Percentiles rank a stretch among this genome's conserved stretches.
Conservation (phyloP, 2,113 vertebrate genomes). For the Malurus alboscapulatus region DNA sequence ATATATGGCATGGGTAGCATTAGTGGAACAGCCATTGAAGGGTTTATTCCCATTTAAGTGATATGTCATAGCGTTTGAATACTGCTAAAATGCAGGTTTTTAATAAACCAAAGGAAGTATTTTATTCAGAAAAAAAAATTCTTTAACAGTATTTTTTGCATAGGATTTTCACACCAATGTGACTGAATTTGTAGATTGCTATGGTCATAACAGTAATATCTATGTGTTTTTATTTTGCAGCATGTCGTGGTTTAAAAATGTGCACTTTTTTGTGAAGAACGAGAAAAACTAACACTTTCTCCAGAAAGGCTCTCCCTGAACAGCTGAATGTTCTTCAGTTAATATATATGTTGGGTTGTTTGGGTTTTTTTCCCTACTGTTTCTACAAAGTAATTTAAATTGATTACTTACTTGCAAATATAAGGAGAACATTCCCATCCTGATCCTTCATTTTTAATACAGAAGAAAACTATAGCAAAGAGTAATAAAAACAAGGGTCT, state of each 20-base stretch:
- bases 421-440: neutral
- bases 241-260: fast-evolving
- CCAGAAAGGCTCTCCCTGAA: neutral
- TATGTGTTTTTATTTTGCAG: neutral
- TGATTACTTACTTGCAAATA: neutral
- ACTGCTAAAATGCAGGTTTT: neutral
- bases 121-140: neutral
- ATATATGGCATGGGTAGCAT: neutral
- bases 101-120: neutral
- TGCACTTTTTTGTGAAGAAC: neutral
- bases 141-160: neutral
- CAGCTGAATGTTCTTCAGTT: neutral
- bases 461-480: neutral
- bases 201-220: neutral
- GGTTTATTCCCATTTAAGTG: neutral
- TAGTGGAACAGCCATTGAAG: neutral
- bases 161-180: neutral
- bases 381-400: neutral
- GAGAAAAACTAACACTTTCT: neutral
- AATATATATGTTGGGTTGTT: neutral
- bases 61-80: neutral
- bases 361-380: neutral
- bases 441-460: neutral
- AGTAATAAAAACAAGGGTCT: neutral
- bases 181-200: neutral